phyloP scores from a whole-genome alignment of 2,113 vertebrate species.

The Mormyrus lacerda region DNA sequence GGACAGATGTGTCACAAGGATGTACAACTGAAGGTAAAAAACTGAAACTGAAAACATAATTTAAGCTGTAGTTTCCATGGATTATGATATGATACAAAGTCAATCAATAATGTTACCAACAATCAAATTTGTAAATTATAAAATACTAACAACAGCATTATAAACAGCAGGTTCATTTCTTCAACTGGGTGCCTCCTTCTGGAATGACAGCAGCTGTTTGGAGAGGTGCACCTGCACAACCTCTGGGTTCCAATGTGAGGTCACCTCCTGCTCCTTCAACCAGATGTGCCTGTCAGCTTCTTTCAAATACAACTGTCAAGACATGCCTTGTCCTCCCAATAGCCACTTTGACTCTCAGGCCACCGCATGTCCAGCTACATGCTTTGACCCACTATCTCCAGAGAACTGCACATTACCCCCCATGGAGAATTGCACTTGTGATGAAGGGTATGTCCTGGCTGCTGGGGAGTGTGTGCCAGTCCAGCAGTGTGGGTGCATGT shows the following conservation, averaged over 20 bases:
- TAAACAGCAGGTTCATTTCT: conserved; percentile 37
- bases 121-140: neutral
- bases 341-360: conserved; percentile 54
- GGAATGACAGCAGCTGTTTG: conserved; percentile 45
- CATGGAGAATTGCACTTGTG: conserved; percentile 50
- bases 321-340: conserved; percentile 48
- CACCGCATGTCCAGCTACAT: conserved; percentile 48
- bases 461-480: conserved; percentile 39
- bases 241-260: conserved; percentile 32
- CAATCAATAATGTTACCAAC: neutral
- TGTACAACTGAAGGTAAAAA: conserved; percentile 32
- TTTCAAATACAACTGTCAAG: conserved; percentile 45
- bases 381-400: conserved; percentile 39
- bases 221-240: conserved; percentile 41
- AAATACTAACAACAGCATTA: neutral
- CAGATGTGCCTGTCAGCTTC: conserved; percentile 33
- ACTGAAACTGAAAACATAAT: neutral
- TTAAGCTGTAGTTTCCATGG: neutral
- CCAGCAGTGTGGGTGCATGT: conserved; percentile 49
- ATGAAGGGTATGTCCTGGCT: conserved; percentile 47
- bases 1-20: conserved; percentile 25
- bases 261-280: conserved; percentile 37
- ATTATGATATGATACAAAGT: neutral
- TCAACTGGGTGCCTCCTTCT: conserved; percentile 39
- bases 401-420: conserved; percentile 38